phyloP scores from a whole-genome alignment of 2,113 vertebrate genomes.

The Alligator sinensis region DNA sequence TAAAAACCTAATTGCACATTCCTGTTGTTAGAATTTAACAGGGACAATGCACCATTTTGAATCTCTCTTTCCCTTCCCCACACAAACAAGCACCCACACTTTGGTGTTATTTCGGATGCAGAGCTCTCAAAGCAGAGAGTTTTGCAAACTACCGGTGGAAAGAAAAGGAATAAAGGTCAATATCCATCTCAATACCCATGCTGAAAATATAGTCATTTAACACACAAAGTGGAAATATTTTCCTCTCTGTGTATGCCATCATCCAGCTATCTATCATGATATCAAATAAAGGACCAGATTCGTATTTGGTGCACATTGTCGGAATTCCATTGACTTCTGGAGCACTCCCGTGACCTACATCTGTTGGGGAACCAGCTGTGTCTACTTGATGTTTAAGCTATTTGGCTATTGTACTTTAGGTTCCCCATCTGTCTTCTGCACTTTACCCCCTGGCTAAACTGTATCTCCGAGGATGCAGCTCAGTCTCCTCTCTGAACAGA shows the following conservation, averaged over 20 bases:
- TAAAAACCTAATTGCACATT: conserved; percentile 61
- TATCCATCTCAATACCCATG: conserved; percentile 26
- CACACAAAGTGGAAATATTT: conserved; percentile 57
- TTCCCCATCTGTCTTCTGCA: no score
- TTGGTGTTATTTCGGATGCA: conserved; percentile 57
- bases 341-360: conserved; percentile 25
- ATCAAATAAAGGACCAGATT: conserved; percentile 76
- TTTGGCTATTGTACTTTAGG: neutral
- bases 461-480: no score
- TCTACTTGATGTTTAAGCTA: neutral
- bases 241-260: conserved; percentile 69
- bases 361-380: neutral
- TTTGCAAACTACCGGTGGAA: conserved; percentile 71
- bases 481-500: no score
- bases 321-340: conserved; percentile 29
- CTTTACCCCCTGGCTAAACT: no score
- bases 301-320: conserved; percentile 21
- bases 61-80: conserved; percentile 21
- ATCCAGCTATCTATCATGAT: conserved; percentile 68
- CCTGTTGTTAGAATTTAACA: conserved; percentile 62
- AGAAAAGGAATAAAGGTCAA: conserved; percentile 71
- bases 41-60: conserved; percentile 39
- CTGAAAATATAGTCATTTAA: conserved; percentile 48
- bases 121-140: conserved; percentile 36
- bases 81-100: no score